Evolutionary conservation across 2,888 invertebrate species (phyloP), one percentile per base, ranked within the genome.

Genomic region (Trichacis sp.): DNA sequence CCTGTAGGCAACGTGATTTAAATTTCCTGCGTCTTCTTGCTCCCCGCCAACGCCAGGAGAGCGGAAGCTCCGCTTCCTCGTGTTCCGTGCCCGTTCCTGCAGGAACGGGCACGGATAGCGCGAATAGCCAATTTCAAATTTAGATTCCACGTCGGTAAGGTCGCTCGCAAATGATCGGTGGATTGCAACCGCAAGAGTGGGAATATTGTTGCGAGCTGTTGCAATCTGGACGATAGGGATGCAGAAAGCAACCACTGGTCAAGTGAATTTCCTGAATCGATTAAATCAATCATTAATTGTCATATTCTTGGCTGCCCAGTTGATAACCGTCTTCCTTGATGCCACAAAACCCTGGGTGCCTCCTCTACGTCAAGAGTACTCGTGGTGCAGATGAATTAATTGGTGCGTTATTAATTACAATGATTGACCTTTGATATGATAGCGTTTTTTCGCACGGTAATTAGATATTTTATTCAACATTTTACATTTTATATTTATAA

Each of bases 291-390:
- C 43, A 62, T 61, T 62, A 62, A 66, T 66, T 55, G 61, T 58
- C 43, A 66, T 62, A 53, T 66, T 66, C 66, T 66, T 66, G 52
- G 59, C 58, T 66, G 66, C 66, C 59, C 62, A 66, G 66, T 59
- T 66, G 66, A 66, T 66, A 62, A 58, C 66, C 59, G 66, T 62
- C 66, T 66, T 66, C 66, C 62, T 66, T 56, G 66, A 56, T 66
- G 66, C 66, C 59, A 62, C 62, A 56, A 56, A 40, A n/a, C 52
- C 59, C 47, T 55, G 66, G 59, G 48, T 61, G 50, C 66, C 57
- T 58, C 58, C 40, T 50, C 66, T 48, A 43, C 55, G 56, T 59
- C 62, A 59, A 62, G 62, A 66, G 45, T 57, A 62, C 52, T 8
- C 62, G 49, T 50, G 58, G 61, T 43, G 58, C 61, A 54, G 57